Evolutionary conservation across 2,797 vertebrate genomes (phyloP).

Genomic region (Lagodon rhomboides): DNA sequence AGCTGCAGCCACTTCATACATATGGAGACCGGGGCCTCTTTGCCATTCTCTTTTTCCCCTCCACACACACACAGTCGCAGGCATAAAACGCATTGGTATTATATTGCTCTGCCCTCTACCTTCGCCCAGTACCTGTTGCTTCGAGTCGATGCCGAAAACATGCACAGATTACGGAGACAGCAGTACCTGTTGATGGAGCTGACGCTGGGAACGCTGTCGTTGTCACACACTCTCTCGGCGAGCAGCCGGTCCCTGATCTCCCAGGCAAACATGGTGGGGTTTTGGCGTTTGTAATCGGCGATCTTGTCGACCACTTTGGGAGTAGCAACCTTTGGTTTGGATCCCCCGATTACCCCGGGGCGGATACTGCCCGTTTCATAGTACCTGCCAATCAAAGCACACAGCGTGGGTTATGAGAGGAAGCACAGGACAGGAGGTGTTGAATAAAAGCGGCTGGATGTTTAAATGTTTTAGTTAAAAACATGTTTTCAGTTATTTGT

Average conservation of each 20-base stretch:
- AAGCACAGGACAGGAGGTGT: background rate
- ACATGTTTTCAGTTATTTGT: background rate
- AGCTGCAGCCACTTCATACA: slow-evolving; percentile 87
- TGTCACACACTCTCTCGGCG: slow-evolving; percentile 97
- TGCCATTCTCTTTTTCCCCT: slow-evolving; percentile 71
- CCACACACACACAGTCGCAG: slow-evolving; percentile 31
- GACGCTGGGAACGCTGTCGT: slow-evolving; percentile 98
- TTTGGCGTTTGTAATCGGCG: slow-evolving; percentile 99
- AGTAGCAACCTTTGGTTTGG: slow-evolving; percentile 99
- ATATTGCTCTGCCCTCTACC: slow-evolving; percentile 43
- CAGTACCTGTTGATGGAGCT: slow-evolving; percentile 98
- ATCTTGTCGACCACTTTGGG: slow-evolving; percentile 99
- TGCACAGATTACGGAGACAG: slow-evolving; percentile 16
- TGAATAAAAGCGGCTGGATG: background rate
- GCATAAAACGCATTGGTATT: slow-evolving; percentile 37
- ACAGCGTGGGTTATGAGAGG: background rate
- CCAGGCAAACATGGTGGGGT: slow-evolving; percentile 99
- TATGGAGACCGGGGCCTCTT: slow-evolving; percentile 83
- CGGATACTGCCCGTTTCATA: slow-evolving; percentile 99
- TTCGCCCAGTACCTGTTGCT: slow-evolving; percentile 65
- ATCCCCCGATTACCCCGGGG: slow-evolving; percentile 98
- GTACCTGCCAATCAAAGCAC: slow-evolving; percentile 86
- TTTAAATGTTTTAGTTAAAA: slow-evolving; percentile 1
- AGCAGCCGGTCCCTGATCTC: slow-evolving; percentile 98
- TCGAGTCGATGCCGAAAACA: slow-evolving; percentile 38